Evolutionary conservation across 2,113 vertebrate genomes (phyloP), one percentile per base, ranked within the genome.

Genomic region (Canis aureus): DNA sequence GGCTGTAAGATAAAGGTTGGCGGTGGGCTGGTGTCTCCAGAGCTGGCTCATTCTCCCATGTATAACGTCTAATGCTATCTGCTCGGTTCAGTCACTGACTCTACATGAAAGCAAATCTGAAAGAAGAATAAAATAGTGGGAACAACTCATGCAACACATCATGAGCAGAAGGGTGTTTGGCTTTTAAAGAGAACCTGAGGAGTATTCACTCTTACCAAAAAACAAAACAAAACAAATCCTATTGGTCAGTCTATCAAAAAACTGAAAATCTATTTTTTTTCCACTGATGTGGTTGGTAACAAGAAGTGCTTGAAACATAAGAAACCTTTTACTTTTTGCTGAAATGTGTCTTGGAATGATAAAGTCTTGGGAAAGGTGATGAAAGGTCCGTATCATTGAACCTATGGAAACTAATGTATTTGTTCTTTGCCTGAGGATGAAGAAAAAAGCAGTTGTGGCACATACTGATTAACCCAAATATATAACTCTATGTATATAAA

Each of bases 391-490:
- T 11, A 38, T 88, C 11, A 1, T 73, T 62, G 86, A 93, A 81
- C 51, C 3, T 62, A 4, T 51, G 8, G 17, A 84, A 60, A 11
- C 35, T 62, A 35, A 32, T 5, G 3, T 51, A 43, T 73, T 51
- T 73, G 19, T 62, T 64, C 80, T 92, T 95, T 90, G 51, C 69
- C 57, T 83, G 53, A 83, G 55, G 35, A 32, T 86, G 66, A 94
- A 95, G 35, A 5, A 23, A 22, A 93, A 67, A 90, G 60, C 55
- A 91, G 49, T 20, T 59, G 16, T 67, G 38, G 15, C 10, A 38
- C 32, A 29, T n/a, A 78, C 60, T 96, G 86, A 95, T 93, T 95
- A 92, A 84, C 55, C 43, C 89, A 83, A 89, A 83, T 57, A 73
- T 76, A 71, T 87, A 91, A 80, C 19, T 73, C 32, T 94, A 22